These are phyloP conservation scores for Paratilapia polleni DNA, from an alignment of 2,113 vertebrate genomes.

Conservation along the genomic window DNA sequence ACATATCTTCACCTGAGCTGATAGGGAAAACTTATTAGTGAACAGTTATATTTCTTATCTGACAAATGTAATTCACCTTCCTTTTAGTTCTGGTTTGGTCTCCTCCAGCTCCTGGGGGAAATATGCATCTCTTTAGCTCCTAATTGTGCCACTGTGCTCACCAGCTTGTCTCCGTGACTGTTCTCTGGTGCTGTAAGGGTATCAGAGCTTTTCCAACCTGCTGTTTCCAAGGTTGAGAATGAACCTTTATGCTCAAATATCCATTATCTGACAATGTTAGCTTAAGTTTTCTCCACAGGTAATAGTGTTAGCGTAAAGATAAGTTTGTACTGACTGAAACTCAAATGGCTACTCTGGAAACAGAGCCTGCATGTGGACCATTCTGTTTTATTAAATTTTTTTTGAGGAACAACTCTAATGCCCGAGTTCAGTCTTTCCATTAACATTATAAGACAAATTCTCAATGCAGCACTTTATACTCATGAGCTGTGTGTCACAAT, in stretches of 20 bases:
- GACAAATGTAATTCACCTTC: too few relatives aligned
- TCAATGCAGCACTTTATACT: not conserved
- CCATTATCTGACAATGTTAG: too few relatives aligned
- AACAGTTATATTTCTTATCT: too few relatives aligned
- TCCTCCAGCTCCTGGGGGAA: not conserved
- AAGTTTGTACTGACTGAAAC: not conserved
- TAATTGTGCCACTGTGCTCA: too few relatives aligned
- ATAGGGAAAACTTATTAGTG: too few relatives aligned
- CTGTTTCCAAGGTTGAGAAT: too few relatives aligned
- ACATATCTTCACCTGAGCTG: too few relatives aligned
- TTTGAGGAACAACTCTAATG: not conserved
- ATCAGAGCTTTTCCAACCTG: too few relatives aligned
- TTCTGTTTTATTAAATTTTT: not conserved
- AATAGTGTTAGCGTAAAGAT: not conserved
- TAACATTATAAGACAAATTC: not conserved
- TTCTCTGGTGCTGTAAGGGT: too few relatives aligned
- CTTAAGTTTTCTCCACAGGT: too few relatives aligned
- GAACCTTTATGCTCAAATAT: too few relatives aligned
- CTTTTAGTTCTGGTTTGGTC: not conserved
- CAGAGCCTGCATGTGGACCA: not conserved
- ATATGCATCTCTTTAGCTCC: not conserved
- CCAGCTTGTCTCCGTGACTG: too few relatives aligned
- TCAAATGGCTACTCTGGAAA: not conserved
- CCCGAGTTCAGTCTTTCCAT: not conserved
- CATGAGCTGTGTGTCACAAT: constrained; percentile 3